Percentiles rank a stretch among this genome's conserved stretches.
These are phyloP conservation scores for Xiphophorus couchianus DNA, from an alignment of 2,113 vertebrate species.

Conservation along the genomic window DNA sequence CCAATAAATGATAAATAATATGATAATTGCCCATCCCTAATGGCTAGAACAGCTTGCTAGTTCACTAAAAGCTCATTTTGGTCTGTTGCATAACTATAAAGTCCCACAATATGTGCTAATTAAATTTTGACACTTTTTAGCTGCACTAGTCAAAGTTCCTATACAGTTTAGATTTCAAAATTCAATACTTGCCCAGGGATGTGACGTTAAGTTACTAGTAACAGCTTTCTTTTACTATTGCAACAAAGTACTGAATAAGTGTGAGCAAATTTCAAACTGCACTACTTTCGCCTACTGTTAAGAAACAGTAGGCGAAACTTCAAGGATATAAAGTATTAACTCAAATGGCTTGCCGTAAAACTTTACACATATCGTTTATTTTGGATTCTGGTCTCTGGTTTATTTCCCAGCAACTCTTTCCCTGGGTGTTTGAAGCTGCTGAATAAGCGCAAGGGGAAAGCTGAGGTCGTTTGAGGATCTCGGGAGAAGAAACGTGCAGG, in stretches of 20 bases:
- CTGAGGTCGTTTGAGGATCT: constrained; percentile 45
- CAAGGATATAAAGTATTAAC: background rate
- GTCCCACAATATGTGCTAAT: background rate
- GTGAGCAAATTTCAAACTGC: background rate
- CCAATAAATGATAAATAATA: no score
- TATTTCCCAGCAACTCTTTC: constrained; percentile 13
- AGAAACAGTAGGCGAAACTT: background rate
- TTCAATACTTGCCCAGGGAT: background rate
- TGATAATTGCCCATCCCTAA: no score
- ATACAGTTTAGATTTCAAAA: background rate
- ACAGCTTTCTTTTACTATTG: background rate
- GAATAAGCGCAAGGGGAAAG: constrained; percentile 49
- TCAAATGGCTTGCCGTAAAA: background rate
- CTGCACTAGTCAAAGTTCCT: background rate
- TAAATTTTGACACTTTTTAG: background rate
- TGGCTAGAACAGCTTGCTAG: background rate
- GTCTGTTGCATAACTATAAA: no score
- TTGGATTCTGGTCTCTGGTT: constrained; percentile 1
- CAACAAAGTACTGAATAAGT: background rate
- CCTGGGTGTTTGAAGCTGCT: constrained; percentile 46
- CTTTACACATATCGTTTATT: background rate
- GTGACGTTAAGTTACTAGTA: background rate
- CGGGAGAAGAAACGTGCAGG: constrained; percentile 59
- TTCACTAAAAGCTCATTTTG: no score
- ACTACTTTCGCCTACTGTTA: no score